Evolutionary conservation across 1,140 invertebrate genomes (phyloP).

Genomic region (Dermatophagoides farinae): DNA sequence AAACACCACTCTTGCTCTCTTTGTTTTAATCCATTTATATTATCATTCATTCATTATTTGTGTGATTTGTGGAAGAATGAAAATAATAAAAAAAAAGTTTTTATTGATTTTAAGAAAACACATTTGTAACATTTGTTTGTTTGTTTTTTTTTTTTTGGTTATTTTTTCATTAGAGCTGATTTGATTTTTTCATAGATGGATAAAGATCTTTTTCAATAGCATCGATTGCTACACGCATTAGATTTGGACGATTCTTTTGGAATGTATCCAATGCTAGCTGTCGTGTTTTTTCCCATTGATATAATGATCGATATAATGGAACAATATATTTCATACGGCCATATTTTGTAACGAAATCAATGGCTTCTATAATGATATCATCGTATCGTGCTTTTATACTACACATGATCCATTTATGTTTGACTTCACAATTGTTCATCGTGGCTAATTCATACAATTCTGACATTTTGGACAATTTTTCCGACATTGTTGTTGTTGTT

Average conservation of each 20-base stretch:
- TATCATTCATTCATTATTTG: no score
- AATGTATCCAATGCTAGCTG: slow-evolving; percentile 47
- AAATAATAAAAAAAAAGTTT: no score
- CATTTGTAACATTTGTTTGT: no score
- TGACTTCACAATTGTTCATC: slow-evolving; percentile 54
- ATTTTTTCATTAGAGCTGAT: no score
- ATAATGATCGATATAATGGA: slow-evolving; percentile 63
- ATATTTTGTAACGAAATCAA: slow-evolving; percentile 55
- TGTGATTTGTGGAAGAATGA: no score
- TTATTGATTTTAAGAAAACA: no score
- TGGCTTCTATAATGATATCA: slow-evolving; percentile 37
- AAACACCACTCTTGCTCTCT: no score
- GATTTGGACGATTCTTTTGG: slow-evolving; percentile 40
- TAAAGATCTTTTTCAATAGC: background rate
- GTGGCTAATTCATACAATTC: slow-evolving; percentile 42
- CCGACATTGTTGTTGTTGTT: slow-evolving; percentile 22
- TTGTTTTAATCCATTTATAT: no score
- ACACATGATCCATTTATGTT: slow-evolving; percentile 48
- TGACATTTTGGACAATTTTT: slow-evolving; percentile 41
- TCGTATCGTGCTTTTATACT: slow-evolving; percentile 48
- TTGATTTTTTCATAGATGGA: no score
- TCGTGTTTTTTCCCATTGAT: slow-evolving; percentile 48
- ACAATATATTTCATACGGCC: slow-evolving; percentile 77
- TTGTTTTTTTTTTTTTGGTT: no score
- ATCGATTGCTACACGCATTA: slow-evolving; percentile 50